A percentile compares a stretch with the other conserved stretches of the same genome.
These are phyloP conservation scores for Eriocheir sinensis DNA, from an alignment of 1,140 invertebrate genomes.

Conservation along the genomic window DNA sequence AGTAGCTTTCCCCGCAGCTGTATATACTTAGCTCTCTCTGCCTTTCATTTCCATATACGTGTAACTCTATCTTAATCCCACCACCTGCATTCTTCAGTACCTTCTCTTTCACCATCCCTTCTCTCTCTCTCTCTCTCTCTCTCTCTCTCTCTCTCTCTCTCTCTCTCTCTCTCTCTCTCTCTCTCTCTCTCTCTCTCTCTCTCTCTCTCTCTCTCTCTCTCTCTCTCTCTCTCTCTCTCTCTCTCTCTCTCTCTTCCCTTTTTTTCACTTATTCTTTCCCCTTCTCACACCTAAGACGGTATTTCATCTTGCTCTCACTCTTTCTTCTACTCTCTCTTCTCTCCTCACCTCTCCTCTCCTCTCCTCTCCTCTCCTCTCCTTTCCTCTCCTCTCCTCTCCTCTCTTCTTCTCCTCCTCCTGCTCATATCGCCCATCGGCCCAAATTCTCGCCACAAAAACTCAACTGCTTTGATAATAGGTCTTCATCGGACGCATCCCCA, in stretches of 20 bases:
- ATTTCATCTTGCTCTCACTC: too few species aligned
- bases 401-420: too few species aligned
- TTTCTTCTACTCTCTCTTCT: not conserved
- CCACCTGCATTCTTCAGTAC: not conserved
- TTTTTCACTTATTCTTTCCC: too few species aligned
- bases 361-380: not conserved
- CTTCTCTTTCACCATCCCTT: not conserved
- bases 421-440: too few species aligned
- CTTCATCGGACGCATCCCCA: too few species aligned
- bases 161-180: constrained; percentile 14
- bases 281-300: too few species aligned
- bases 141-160: not conserved
- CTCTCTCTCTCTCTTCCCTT: too few species aligned
- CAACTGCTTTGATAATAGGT: too few species aligned
- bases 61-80: not conserved
- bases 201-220: constrained; percentile 14
- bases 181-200: constrained; percentile 14
- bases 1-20: not conserved
- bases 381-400: not conserved
- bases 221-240: constrained; percentile 4
- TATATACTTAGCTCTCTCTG: not conserved
- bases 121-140: not conserved
- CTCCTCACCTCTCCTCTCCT: not conserved
- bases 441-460: too few species aligned
- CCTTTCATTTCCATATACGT: not conserved